Percentiles rank a stretch among this genome's conserved stretches.
These are phyloP conservation scores for Thalassophryne amazonica DNA, from an alignment of 2,797 vertebrate species.

Conservation along the genomic window DNA sequence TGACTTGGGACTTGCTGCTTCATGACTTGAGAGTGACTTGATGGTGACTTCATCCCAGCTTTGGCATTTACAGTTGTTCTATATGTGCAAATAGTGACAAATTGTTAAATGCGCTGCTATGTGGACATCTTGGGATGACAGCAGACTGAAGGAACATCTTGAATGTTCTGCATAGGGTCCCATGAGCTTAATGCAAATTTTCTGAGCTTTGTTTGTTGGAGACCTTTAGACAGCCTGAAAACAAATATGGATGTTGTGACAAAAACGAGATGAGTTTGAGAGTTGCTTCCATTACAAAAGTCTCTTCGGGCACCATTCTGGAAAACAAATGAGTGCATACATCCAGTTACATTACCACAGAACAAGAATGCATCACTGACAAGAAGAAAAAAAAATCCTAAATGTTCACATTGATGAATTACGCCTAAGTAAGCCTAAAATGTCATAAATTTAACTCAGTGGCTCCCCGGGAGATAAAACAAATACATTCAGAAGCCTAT, in stretches of 20 bases:
- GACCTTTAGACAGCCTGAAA: constrained; percentile 19
- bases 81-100: too few species aligned
- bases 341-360: neutral
- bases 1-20: too few species aligned
- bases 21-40: too few species aligned
- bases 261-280: neutral
- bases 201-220: constrained; percentile 9
- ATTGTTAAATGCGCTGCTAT: too few species aligned
- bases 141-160: too few species aligned
- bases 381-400: neutral
- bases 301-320: neutral
- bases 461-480: too few species aligned
- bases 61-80: too few species aligned
- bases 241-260: constrained; percentile 11
- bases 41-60: too few species aligned
- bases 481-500: neutral
- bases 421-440: too few species aligned
- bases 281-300: neutral
- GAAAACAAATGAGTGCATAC: neutral
- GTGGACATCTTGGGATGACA: too few species aligned
- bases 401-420: neutral
- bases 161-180: too few species aligned
- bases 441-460: too few species aligned
- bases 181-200: constrained; percentile 14
- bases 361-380: neutral